Base-by-base conservation (phyloP, 2,888 invertebrate genomes). In the Epsilonema sp. region DNA sequence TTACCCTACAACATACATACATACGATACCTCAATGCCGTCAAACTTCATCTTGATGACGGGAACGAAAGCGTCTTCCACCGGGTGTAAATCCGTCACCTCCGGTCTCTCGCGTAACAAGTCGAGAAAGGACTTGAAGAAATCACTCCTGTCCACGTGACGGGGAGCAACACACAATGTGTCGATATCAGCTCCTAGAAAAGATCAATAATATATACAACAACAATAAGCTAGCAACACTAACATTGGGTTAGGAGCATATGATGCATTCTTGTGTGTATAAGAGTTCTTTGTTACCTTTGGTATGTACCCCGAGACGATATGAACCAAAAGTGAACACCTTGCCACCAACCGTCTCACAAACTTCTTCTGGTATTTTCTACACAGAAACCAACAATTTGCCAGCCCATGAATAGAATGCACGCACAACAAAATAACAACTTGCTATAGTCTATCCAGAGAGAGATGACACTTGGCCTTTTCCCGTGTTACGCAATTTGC, bases 151-250 rank as follows among this genome's bases (percentile, higher is more conserved):
- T 83, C 81, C 52, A 97, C 83, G 68, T 97, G 94, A 37, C 90
- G 75, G 13, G 97, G 97, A 24, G 86, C 92, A 22, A 99, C 92
- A 70, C 92, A 92, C 24, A 99, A 68, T 0, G 94, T 92, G 73
- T 97, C 97, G 59, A 99, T 97, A 74, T 97, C 97, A 52, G 94
- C 94, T 31, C 94, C n/a, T n/a, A n/a, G n/a, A n/a, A n/a, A n/a
- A 46, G 19, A 46, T 5, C 1, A 45, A 46, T 21, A 25, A 46
- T 3, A n/a, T n/a, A n/a, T n/a, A n/a, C n/a, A n/a, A n/a, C n/a
- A n/a, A n/a, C n/a, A n/a, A n/a, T n/a, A 16, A 36, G n/a, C 16
- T 36, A 36, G n/a, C n/a, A 16, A 40, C n/a, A 16, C 19, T 16
- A 40, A 40, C 21, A n/a, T 40, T 13, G 16, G n/a, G 21, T 40